Evolutionary conservation across 1,140 invertebrate species (phyloP), one percentile per base, ranked within the genome.

Genomic region (Lepidurus couesii): DNA sequence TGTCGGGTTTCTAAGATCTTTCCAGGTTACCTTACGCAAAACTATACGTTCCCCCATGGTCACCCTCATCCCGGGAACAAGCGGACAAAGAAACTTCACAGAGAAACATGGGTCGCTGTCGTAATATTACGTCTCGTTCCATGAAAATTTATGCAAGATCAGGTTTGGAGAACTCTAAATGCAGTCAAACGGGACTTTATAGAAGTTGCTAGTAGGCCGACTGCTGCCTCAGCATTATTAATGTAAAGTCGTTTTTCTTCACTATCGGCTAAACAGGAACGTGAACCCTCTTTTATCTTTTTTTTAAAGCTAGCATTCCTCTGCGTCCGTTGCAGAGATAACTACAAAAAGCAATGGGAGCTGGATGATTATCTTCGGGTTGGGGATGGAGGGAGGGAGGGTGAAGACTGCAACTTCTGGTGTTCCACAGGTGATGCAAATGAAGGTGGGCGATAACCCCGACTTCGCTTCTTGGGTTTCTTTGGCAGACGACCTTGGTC

Each of bases 351-450:
- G 53, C 9, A 65, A 65, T 65, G 53, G 53, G 53, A 65, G 21
- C 53, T 65, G 6, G 53, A 65, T 21, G 53, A 65, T 65, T 65
- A 65, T 65, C 53, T 65, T 47, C 45, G 45, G 45, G 45, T 11
- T 16, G 45, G 45, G 16, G 16, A 65, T 65, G 53, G 16, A 65
- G 53, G 53, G 53, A 65, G 53, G 53, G 21, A 65, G 9, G 53
- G 53, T 21, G 53, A 65, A 65, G 53, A 65, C 53, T 21, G 53
- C 53, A 65, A 65, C 7, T 21, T 65, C 21, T 65, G 53, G 53
- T 65, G 53, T 21, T 65, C 53, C 53, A 65, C 53, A 65, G 53
- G 53, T 65, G 53, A 65, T 65, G 53, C n/a, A 65, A 65, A 65
- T 65, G 53, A 65, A 65, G 53, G 53, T 65, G 53, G 53, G 21